These are phyloP conservation scores for Trachymyrmex septentrionalis DNA, from an alignment of 1,140 invertebrate species.

Conservation along the genomic window DNA sequence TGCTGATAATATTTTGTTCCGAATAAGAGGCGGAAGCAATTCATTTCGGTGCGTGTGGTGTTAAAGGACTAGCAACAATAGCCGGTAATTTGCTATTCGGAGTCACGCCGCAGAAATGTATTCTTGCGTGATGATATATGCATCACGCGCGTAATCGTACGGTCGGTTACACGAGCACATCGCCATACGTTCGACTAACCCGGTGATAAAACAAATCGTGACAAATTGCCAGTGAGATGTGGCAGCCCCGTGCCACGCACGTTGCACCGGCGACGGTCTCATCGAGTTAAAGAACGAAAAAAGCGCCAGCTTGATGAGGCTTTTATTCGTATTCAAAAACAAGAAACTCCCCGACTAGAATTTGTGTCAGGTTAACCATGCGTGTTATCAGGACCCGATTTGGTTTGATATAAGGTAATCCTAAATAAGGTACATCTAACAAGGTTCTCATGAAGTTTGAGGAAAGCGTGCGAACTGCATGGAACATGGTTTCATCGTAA, in stretches of 20 bases:
- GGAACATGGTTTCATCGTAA: neutral
- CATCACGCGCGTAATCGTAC: constrained; percentile 45
- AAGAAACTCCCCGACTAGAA: too few relatives aligned
- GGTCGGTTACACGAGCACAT: constrained; percentile 43
- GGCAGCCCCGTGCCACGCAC: constrained; percentile 28
- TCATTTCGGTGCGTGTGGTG: constrained; percentile 12
- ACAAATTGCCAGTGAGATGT: constrained; percentile 63
- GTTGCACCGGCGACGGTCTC: constrained; percentile 14
- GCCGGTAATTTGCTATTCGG: constrained; percentile 46
- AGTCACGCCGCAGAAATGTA: constrained; percentile 50
- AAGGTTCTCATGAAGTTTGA: too few relatives aligned
- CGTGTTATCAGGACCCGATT: too few relatives aligned
- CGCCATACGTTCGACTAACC: constrained; percentile 50
- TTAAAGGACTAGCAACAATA: constrained; percentile 41
- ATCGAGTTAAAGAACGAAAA: constrained; percentile 22
- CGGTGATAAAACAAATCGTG: constrained; percentile 62
- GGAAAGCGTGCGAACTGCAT: neutral
- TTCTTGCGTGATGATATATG: constrained; percentile 56
- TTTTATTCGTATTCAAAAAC: too few relatives aligned
- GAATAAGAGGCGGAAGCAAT: constrained; percentile 30
- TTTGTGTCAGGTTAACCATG: too few relatives aligned
- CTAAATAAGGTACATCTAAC: too few relatives aligned
- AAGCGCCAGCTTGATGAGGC: neutral
- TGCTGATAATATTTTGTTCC: constrained; percentile 10
- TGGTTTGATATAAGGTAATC: too few relatives aligned